phyloP scores from a whole-genome alignment of 1,140 invertebrate species.

The Rhagoletis zephyria region DNA sequence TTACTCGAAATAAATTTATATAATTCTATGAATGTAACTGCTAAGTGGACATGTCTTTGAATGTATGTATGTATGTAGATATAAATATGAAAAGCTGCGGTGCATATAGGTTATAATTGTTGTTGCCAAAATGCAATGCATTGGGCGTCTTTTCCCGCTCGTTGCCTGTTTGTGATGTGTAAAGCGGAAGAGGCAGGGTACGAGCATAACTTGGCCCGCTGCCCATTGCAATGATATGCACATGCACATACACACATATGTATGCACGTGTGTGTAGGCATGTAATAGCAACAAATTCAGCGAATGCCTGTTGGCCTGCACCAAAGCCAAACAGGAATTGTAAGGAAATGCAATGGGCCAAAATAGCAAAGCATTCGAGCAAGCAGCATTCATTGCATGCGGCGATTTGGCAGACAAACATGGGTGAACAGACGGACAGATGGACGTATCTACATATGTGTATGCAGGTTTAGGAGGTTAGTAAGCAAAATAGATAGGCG shows the following conservation, averaged over 20 bases:
- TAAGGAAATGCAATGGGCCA: slow-evolving; percentile 45
- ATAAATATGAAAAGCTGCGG: not conserved
- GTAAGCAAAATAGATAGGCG: not conserved
- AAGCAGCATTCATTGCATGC: not conserved
- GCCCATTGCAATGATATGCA: slow-evolving; percentile 25
- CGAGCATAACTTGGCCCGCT: slow-evolving; percentile 23
- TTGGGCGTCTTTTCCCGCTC: not conserved
- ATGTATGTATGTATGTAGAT: not conserved
- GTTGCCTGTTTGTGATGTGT: no score
- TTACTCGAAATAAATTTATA: slow-evolving; percentile 45
- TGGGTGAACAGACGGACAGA: not conserved
- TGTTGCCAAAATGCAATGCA: not conserved
- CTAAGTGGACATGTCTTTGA: no score
- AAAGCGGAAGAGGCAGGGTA: no score
- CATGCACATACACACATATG: no score
- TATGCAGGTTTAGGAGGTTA: slow-evolving; percentile 28
- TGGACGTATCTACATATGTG: no score
- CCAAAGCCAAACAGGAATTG: slow-evolving; percentile 31
- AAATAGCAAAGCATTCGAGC: slow-evolving; percentile 2
- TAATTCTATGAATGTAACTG: not conserved
- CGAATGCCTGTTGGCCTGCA: not conserved
- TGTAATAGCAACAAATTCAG: not conserved
- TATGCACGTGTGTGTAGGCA: no score
- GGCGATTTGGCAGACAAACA: not conserved
- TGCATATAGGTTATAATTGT: not conserved